Evolutionary conservation across 1,140 invertebrate species (phyloP).

Genomic region (Drosophila truncata): DNA sequence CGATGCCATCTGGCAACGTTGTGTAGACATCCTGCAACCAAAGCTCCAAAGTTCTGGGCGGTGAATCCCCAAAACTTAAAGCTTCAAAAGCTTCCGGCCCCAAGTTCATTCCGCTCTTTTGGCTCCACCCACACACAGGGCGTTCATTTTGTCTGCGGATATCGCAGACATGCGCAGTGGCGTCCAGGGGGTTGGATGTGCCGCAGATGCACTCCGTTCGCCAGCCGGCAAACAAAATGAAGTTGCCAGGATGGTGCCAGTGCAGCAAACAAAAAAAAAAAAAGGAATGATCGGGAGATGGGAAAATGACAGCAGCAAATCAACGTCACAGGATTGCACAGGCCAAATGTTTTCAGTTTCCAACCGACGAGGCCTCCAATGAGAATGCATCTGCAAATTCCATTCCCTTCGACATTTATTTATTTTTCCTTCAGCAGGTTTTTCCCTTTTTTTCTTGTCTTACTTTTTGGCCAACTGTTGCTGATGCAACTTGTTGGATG

Average conservation of each 20-base stretch:
- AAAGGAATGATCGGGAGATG: constrained; percentile 11
- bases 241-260: constrained; percentile 62
- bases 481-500: constrained; percentile 75
- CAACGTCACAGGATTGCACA: constrained; percentile 26
- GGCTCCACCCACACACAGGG: constrained; percentile 75
- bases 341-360: constrained; percentile 29
- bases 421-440: constrained; percentile 31
- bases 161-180: constrained; percentile 58
- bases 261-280: constrained; percentile 2
- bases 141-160: constrained; percentile 70
- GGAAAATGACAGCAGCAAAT: constrained; percentile 52
- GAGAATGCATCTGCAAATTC: constrained; percentile 45
- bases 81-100: constrained; percentile 50
- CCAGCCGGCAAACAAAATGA: constrained; percentile 73
- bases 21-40: constrained; percentile 52
- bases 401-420: constrained; percentile 13
- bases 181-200: constrained; percentile 56
- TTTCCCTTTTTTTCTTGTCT: not conserved
- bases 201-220: constrained; percentile 39
- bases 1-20: constrained; percentile 61
- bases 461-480: constrained; percentile 64
- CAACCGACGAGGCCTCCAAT: constrained; percentile 25
- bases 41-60: constrained; percentile 37
- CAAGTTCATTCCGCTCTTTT: constrained; percentile 57
- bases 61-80: constrained; percentile 35